Evolutionary conservation across 2,888 invertebrate genomes (phyloP), one percentile per base, ranked within the genome.

Genomic region (Blera fallax): DNA sequence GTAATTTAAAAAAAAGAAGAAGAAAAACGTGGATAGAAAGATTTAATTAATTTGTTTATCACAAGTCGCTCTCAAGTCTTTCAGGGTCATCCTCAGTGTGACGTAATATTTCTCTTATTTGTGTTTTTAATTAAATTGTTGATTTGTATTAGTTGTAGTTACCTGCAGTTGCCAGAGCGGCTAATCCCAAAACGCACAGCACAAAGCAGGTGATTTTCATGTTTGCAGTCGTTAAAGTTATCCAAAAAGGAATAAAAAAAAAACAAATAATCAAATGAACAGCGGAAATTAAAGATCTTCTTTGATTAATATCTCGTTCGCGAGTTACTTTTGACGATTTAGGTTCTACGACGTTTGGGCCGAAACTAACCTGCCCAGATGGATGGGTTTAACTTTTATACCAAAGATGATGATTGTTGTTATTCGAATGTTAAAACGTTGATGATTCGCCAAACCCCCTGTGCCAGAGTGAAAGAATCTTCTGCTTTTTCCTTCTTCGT

Each of bases 351-450:
- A 18, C 18, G 48, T 48, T 77, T 72, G 77, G 72, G 40, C 34
- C 58, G n/a, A 81, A 72, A 85, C 85, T 85, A 77, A 85, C 76
- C 70, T 43, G 70, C 56, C 58, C 81, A 18, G 54, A 72, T 60
- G 67, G 62, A 72, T 65, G 76, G 62, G 72, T 72, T 80, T 67
- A 77, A 70, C 85, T 85, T 85, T 81, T 85, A 85, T 85, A 85
- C 76, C 58, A 54, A 48, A 70, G 27, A 50, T 27, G 70, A 14
- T 58, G 60, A 72, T 64, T 79, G 79, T 70, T 76, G 56, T 65
- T 21, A 24, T 65, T 27, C 14, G 29, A 52, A 29, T 56, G 65
- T 18, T 10, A 54, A 58, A 27, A 48, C 65, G 64, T 58, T 58
- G 54, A 62, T 60, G 43, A 72, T 78, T 64, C 43, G 40, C 43